phyloP scores from a whole-genome alignment of 2,888 invertebrate species.

The Cataglyphis altisquamis region DNA sequence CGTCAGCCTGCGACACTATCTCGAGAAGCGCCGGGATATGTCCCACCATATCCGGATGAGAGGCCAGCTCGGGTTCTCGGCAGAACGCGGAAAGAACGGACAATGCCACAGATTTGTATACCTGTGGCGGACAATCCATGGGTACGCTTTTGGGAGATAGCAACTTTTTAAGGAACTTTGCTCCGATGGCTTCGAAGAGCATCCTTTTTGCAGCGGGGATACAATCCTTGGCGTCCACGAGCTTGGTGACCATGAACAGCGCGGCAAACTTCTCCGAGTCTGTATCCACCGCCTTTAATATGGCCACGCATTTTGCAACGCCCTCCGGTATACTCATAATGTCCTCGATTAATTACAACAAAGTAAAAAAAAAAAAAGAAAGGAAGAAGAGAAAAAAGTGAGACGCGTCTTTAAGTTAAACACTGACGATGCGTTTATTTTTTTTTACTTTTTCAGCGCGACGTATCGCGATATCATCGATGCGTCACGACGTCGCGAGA shows the following conservation, averaged over 20 bases:
- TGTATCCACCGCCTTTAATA: conserved; percentile 92
- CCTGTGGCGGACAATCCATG: conserved; percentile 95
- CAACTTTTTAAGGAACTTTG: conserved; percentile 93
- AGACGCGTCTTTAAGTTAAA: background rate
- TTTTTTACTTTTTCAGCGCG: background rate
- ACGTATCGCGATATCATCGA: conserved; percentile 5
- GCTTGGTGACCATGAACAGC: conserved; percentile 96
- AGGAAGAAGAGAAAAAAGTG: background rate
- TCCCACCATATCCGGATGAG: conserved; percentile 93
- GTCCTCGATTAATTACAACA: conserved; percentile 1
- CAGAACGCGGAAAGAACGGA: conserved; percentile 96
- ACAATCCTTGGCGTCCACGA: conserved; percentile 94
- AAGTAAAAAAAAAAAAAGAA: too few relatives aligned
- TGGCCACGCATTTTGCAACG: conserved; percentile 94
- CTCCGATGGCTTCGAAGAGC: conserved; percentile 96
- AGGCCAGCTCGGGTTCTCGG: conserved; percentile 92
- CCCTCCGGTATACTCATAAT: conserved; percentile 90
- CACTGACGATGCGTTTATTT: background rate
- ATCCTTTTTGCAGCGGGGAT: conserved; percentile 91
- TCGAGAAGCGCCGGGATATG: conserved; percentile 94
- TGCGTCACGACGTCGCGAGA: background rate
- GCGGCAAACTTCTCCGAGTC: conserved; percentile 97
- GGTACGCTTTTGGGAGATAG: conserved; percentile 92
- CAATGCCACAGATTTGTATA: conserved; percentile 96
- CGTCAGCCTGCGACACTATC: conserved; percentile 94